Conservation (phyloP, 2,797 vertebrate genomes). For the Natrix natrix region DNA sequence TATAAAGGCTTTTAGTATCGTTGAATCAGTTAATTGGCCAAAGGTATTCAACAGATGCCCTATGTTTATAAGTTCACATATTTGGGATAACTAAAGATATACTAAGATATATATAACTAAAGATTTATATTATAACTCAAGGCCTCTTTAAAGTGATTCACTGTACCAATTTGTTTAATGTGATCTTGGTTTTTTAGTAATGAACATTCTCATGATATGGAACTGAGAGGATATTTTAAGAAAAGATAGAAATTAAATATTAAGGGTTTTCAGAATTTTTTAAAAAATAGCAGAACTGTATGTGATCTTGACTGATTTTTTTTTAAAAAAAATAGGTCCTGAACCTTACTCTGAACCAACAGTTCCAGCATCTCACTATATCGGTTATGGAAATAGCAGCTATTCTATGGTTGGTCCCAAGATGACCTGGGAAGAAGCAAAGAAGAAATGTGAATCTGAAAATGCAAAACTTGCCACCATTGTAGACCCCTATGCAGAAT, state of each 20-base stretch:
- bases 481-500: conserved; percentile 72
- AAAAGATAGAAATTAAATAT: background rate
- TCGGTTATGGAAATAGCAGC: conserved; percentile 75
- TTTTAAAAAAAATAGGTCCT: conserved; percentile 76
- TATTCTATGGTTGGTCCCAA: conserved; percentile 79
- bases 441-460: conserved; percentile 82
- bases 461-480: conserved; percentile 82
- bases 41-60: background rate
- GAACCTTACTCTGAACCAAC: conserved; percentile 67
- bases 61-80: background rate
- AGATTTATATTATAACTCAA: background rate
- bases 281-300: background rate
- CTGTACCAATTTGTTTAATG: background rate
- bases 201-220: background rate
- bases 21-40: background rate
- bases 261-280: background rate
- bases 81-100: background rate
- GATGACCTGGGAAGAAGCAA: conserved; percentile 87
- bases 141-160: background rate
- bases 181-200: background rate
- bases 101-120: no score
- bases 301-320: background rate
- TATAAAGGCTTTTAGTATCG: background rate
- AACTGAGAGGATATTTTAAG: background rate
- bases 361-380: conserved; percentile 61